Evolutionary conservation across 2,888 invertebrate species (phyloP).

Genomic region (Cataglyphis albicans): DNA sequence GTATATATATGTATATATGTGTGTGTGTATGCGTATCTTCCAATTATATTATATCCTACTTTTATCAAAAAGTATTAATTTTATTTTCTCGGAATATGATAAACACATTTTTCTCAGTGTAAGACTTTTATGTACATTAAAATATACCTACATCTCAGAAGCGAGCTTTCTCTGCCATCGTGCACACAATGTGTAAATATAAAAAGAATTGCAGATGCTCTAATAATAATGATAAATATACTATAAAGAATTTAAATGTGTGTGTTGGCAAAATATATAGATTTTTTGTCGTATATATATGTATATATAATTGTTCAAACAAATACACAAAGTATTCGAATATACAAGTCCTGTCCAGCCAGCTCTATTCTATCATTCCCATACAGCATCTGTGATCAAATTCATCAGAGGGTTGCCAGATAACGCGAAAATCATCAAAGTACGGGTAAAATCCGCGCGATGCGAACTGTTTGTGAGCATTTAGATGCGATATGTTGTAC

Average conservation of each 20-base stretch:
- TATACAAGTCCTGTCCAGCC: constrained; percentile 8
- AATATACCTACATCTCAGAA: constrained; percentile 43
- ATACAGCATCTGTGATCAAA: not conserved
- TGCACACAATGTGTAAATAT: constrained; percentile 18
- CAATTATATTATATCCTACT: constrained; percentile 42
- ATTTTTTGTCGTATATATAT: constrained; percentile 14
- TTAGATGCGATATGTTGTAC: constrained; percentile 66
- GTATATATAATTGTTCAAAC: constrained; percentile 29
- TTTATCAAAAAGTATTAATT: constrained; percentile 54
- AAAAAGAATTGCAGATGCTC: constrained; percentile 35
- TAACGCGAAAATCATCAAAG: constrained; percentile 26
- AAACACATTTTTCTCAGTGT: constrained; percentile 43
- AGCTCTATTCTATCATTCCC: not conserved
- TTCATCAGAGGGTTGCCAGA: not conserved
- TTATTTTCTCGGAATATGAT: constrained; percentile 34
- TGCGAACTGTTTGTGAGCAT: constrained; percentile 65
- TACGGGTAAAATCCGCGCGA: constrained; percentile 26
- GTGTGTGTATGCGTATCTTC: not conserved
- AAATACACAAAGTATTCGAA: constrained; percentile 39
- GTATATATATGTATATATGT: not conserved
- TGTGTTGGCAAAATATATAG: constrained; percentile 31
- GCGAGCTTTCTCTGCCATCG: constrained; percentile 28
- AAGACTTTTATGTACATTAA: constrained; percentile 48
- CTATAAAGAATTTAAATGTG: constrained; percentile 46
- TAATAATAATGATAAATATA: constrained; percentile 43